Percentiles rank a stretch among this genome's conserved stretches.
Evolutionary conservation across 2,888 invertebrate genomes (phyloP).

Genomic region (Cerastoderma edule): DNA sequence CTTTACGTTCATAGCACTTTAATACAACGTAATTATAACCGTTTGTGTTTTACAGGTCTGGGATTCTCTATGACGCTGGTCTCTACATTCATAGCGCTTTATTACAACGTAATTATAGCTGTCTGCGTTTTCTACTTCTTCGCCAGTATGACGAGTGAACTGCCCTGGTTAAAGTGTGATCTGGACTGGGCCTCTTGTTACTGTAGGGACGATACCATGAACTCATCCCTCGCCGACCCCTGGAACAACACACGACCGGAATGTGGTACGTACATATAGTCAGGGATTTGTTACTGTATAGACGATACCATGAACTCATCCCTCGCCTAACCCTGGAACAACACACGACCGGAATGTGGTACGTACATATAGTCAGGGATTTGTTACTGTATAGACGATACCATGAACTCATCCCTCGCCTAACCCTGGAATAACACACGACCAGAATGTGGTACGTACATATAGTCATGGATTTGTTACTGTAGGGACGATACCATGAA

Average conservation of each 20-base stretch:
- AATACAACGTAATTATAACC: no score
- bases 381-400: constrained; percentile 66
- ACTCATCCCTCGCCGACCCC: constrained; percentile 55
- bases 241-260: constrained; percentile 65
- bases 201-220: constrained; percentile 65
- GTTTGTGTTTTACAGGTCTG: constrained; percentile 30
- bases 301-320: constrained; percentile 60
- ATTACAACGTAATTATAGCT: constrained; percentile 80
- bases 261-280: constrained; percentile 62
- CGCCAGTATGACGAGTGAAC: constrained; percentile 73
- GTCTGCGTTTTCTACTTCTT: constrained; percentile 77
- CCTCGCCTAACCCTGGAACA: constrained; percentile 61
- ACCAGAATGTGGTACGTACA: constrained; percentile 67
- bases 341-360: constrained; percentile 70
- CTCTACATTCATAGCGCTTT: constrained; percentile 72
- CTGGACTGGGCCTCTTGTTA: constrained; percentile 75
- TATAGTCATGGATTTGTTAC: constrained; percentile 43
- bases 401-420: constrained; percentile 54
- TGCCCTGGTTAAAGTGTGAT: constrained; percentile 78
- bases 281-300: constrained; percentile 65
- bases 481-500: constrained; percentile 67
- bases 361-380: background rate
- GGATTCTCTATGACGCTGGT: constrained; percentile 67
- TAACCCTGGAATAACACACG: constrained; percentile 65
- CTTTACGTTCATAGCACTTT: no score